phyloP scores from a whole-genome alignment of 2,888 invertebrate genomes.

The Mongoloraphidia duomilia region DNA sequence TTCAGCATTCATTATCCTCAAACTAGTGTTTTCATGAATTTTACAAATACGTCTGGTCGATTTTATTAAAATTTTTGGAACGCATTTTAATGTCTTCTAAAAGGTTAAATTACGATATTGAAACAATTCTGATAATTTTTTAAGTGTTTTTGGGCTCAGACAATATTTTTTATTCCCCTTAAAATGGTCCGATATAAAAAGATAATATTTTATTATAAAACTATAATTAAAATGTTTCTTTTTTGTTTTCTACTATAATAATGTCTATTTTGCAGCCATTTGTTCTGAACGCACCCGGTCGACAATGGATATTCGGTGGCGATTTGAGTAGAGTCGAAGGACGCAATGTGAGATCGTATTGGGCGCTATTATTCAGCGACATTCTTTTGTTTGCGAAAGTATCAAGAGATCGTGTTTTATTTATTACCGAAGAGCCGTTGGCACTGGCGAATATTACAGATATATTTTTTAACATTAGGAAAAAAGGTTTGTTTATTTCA shows the following conservation, averaged over 20 bases:
- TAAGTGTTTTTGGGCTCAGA: no score
- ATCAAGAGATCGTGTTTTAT: conserved; percentile 71
- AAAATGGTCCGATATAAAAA: background rate
- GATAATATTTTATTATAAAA: background rate
- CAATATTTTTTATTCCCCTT: no score
- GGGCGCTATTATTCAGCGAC: conserved; percentile 75
- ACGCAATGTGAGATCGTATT: conserved; percentile 64
- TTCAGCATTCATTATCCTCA: no score
- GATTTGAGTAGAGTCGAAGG: conserved; percentile 74
- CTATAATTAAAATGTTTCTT: no score
- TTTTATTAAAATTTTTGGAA: no score
- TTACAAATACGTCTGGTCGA: no score
- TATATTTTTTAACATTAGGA: conserved; percentile 72
- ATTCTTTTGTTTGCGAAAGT: conserved; percentile 75
- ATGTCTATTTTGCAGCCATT: conserved; percentile 46
- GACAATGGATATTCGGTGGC: conserved; percentile 84
- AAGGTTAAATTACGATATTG: no score
- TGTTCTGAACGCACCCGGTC: conserved; percentile 64
- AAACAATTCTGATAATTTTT: no score
- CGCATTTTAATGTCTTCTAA: no score
- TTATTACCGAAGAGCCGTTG: conserved; percentile 77
- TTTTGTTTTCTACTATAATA: background rate
- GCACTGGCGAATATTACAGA: conserved; percentile 64
- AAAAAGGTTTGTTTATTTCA: conserved; percentile 45
- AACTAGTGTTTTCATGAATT: no score